These are phyloP conservation scores for Sebastes diaconus DNA, from an alignment of 2,797 vertebrate genomes.

Conservation along the genomic window DNA sequence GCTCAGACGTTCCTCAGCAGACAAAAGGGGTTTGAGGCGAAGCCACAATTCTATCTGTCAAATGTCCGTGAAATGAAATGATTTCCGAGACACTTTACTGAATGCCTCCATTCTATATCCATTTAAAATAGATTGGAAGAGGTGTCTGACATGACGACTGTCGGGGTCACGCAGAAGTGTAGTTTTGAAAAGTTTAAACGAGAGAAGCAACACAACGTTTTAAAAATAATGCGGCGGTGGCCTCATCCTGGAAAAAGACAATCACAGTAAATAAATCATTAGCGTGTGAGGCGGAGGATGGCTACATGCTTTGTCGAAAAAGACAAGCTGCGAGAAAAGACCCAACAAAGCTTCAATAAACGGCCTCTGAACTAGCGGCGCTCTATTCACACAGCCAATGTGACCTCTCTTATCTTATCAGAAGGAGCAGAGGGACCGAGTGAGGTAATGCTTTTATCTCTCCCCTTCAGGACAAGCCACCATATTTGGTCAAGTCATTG, in stretches of 20 bases:
- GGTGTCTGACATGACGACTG: neutral
- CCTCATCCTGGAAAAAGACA: neutral
- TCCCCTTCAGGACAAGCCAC: slow-evolving; percentile 31
- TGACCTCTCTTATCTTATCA: slow-evolving; percentile 69
- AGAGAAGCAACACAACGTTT: slow-evolving; percentile 5
- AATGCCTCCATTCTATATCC: slow-evolving; percentile 33
- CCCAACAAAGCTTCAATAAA: slow-evolving; percentile 37
- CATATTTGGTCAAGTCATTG: slow-evolving; percentile 32
- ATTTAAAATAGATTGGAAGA: slow-evolving; percentile 36
- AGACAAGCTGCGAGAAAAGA: slow-evolving; percentile 25
- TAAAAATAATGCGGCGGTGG: neutral
- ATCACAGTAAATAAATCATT: slow-evolving; percentile 41
- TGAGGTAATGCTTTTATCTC: slow-evolving; percentile 61
- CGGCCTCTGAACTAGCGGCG: slow-evolving; percentile 28
- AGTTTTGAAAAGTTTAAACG: slow-evolving; percentile 14
- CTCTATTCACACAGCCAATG: slow-evolving; percentile 51
- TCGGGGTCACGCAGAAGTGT: neutral
- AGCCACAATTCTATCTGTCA: slow-evolving; percentile 62
- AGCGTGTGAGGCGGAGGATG: neutral
- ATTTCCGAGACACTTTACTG: slow-evolving; percentile 51
- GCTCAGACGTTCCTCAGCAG: slow-evolving; percentile 39
- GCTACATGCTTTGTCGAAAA: neutral
- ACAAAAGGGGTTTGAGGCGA: slow-evolving; percentile 47
- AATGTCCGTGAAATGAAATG: slow-evolving; percentile 66
- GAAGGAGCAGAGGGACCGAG: slow-evolving; percentile 22